Conservation (phyloP, 2,113 vertebrate species). For the Fregata magnificens region DNA sequence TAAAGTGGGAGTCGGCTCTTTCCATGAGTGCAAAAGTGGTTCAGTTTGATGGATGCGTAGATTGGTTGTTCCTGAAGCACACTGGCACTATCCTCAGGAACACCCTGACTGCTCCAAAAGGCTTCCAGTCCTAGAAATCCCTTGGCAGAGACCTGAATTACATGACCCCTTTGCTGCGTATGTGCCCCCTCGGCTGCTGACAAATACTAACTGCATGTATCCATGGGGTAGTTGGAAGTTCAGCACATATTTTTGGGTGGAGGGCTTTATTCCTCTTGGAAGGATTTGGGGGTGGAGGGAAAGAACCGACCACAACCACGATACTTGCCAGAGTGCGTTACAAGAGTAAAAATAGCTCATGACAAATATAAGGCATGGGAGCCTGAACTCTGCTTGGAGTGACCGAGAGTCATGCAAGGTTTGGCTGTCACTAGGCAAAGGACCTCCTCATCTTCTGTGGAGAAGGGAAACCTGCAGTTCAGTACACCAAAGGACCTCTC, state of each 20-base stretch:
- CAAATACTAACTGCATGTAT: background rate
- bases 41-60: background rate
- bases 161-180: background rate
- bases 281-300: background rate
- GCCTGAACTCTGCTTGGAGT: background rate
- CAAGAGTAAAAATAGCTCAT: background rate
- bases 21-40: background rate
- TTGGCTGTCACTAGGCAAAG: background rate
- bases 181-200: background rate
- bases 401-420: accelerated
- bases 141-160: background rate
- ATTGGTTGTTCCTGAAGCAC: background rate
- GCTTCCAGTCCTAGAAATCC: background rate
- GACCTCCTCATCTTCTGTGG: background rate
- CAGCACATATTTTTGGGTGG: background rate
- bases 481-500: background rate
- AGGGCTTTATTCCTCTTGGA: background rate
- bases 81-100: background rate
- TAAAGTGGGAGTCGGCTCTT: background rate
- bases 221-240: background rate
- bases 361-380: background rate
- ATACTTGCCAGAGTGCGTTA: background rate
- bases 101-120: background rate
- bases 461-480: background rate
- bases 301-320: background rate